Percentiles rank a stretch among this genome's conserved stretches.
phyloP scores from a whole-genome alignment of 2,797 vertebrate genomes.

The Erithacus rubecula region DNA sequence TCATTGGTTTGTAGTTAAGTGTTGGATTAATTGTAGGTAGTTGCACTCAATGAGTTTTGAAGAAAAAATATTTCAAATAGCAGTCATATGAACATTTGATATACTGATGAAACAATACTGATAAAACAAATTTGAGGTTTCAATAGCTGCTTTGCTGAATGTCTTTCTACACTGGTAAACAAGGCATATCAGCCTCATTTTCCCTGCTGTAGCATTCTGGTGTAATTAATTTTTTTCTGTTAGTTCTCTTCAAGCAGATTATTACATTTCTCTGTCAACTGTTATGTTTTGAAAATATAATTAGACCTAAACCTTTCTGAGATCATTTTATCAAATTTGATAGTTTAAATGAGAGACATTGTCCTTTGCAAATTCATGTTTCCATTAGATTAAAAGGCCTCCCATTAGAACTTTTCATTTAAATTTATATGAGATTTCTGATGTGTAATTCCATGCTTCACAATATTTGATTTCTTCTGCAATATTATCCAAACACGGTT shows the following conservation, averaged over 20 bases:
- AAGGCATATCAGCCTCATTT: neutral
- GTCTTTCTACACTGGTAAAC: neutral
- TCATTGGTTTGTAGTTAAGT: neutral
- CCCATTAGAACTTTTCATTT: slow-evolving; percentile 53
- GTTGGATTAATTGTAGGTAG: neutral
- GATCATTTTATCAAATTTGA: slow-evolving; percentile 30
- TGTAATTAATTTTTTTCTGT: slow-evolving; percentile 35
- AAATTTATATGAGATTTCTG: slow-evolving; percentile 57
- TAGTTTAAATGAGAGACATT: slow-evolving; percentile 38
- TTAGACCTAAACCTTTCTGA: slow-evolving; percentile 27
- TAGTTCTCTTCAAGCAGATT: slow-evolving; percentile 25
- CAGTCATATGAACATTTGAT: neutral
- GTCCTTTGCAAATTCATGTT: slow-evolving; percentile 52
- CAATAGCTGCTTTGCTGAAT: neutral
- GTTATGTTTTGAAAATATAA: slow-evolving; percentile 39
- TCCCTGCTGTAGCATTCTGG: neutral
- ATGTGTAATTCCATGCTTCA: slow-evolving; percentile 46
- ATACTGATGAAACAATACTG: neutral
- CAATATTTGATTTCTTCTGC: slow-evolving; percentile 36
- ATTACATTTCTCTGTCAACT: slow-evolving; percentile 39
- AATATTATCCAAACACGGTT: neutral
- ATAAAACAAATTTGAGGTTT: neutral
- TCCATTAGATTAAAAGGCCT: slow-evolving; percentile 58
- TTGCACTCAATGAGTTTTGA: neutral
- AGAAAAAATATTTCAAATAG: neutral